Base-by-base conservation (phyloP, 2,888 invertebrate species). In the Lysandra bellargus region DNA sequence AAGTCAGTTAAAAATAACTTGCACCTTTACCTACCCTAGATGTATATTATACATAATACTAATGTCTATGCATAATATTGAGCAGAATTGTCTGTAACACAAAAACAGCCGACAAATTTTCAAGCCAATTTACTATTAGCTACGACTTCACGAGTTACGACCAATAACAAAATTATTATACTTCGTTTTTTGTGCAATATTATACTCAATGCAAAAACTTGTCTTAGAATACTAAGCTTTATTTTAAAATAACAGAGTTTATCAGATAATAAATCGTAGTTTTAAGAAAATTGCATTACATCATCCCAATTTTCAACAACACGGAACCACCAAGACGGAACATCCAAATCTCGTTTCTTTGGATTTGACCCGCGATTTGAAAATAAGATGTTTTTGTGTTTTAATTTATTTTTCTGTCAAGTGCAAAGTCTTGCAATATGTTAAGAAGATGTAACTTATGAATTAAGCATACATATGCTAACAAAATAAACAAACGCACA, bases 121-220 rank as follows among this genome's bases (percentile, higher is more conserved):
- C n/a, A 60, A n/a, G 17, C n/a, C 60, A 60, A n/a, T 60, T 60
- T 5, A 60, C 9, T 44, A 44, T 9, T 44, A 44, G 44, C 44
- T 44, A 2, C 44, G 44, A 44, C 44, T 44, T 44, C 1, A 44
- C 44, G 44, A 17, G 60, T 60, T n/a, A 60, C 60, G 60, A 61
- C 60, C n/a, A 61, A 61, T 23, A 61, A 61, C 60, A 61, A 61
- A 61, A 61, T 61, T 57, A 60, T n/a, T 23, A 61, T 61, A 23
- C 60, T 2, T 57, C 17, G 17, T 57, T 57, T 57, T 57, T 57
- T 57, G 53, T 57, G 53, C 53, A 57, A 57, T 61, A 64, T 64
- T 30, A 40, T 40, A 40, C 44, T 64, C 61, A 64, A 30, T 64
- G 4, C 30, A 64, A 64, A 30, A 64, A 64, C 23, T 0, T 12